A percentile compares a stretch with the other conserved stretches of the same genome.
These are phyloP conservation scores for Lasioglossum pauxillum DNA, from an alignment of 2,888 invertebrate genomes.

Conservation along the genomic window DNA sequence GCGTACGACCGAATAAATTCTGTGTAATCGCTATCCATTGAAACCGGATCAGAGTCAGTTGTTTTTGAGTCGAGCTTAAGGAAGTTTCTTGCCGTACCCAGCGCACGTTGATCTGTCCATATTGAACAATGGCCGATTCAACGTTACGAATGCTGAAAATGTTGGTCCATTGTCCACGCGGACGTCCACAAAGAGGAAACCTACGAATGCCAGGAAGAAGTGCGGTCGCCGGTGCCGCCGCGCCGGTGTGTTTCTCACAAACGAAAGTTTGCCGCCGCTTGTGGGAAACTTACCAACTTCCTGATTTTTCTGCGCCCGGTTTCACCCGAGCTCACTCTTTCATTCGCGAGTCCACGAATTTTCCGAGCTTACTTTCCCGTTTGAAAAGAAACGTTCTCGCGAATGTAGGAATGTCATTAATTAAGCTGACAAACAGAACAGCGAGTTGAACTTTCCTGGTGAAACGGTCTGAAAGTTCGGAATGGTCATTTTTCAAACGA, in stretches of 20 bases:
- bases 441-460: neutral
- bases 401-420: constrained; percentile 8
- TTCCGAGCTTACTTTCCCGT: neutral
- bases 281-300: constrained; percentile 53
- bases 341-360: neutral
- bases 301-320: constrained; percentile 22
- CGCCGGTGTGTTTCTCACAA: constrained; percentile 53
- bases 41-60: constrained; percentile 34
- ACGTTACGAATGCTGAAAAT: constrained; percentile 72
- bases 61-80: constrained; percentile 34
- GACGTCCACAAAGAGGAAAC: constrained; percentile 50
- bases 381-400: neutral
- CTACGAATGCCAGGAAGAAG: constrained; percentile 63
- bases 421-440: neutral
- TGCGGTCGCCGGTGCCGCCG: constrained; percentile 42
- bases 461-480: neutral
- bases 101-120: constrained; percentile 63
- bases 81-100: constrained; percentile 53
- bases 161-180: constrained; percentile 67
- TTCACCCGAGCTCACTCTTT: neutral
- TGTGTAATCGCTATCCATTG: constrained; percentile 21
- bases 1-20: neutral
- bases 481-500: neutral
- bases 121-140: constrained; percentile 68
- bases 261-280: constrained; percentile 35